Evolutionary conservation across 2,888 invertebrate genomes (phyloP).

Genomic region (Entomobrya multifasciata): DNA sequence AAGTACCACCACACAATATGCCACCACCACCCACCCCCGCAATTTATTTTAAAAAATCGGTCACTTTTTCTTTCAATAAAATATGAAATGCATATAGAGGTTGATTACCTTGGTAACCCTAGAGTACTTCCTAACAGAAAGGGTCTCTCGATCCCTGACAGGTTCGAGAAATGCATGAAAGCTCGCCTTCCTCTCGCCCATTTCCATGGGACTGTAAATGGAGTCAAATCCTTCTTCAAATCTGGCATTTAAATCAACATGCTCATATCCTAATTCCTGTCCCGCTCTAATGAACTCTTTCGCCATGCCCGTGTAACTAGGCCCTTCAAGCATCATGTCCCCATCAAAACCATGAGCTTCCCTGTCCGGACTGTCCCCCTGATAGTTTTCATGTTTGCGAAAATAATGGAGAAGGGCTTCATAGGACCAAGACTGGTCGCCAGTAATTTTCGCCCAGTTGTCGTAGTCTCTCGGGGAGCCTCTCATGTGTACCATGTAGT

Average conservation of each 20-base stretch:
- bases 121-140: slow-evolving; percentile 72
- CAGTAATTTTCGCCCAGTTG: slow-evolving; percentile 73
- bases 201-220: slow-evolving; percentile 72
- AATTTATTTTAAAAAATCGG: slow-evolving; percentile 37
- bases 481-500: slow-evolving; percentile 70
- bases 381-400: slow-evolving; percentile 73
- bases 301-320: slow-evolving; percentile 75
- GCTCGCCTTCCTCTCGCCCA: slow-evolving; percentile 67
- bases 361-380: slow-evolving; percentile 68
- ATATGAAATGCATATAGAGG: no score
- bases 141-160: slow-evolving; percentile 67
- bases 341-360: slow-evolving; percentile 75
- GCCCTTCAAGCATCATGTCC: slow-evolving; percentile 68
- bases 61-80: slow-evolving; percentile 61
- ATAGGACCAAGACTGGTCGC: slow-evolving; percentile 72
- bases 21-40: background rate
- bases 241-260: slow-evolving; percentile 75
- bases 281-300: slow-evolving; percentile 74
- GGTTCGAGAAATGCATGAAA: slow-evolving; percentile 73
- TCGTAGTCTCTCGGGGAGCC: slow-evolving; percentile 73
- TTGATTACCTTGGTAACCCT: slow-evolving; percentile 70
- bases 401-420: slow-evolving; percentile 72
- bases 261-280: slow-evolving; percentile 75
- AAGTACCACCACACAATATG: background rate
- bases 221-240: slow-evolving; percentile 76